Percentiles rank a stretch among this genome's conserved stretches.
Conservation (phyloP, 2,113 vertebrate genomes). For the Python bivittatus region DNA sequence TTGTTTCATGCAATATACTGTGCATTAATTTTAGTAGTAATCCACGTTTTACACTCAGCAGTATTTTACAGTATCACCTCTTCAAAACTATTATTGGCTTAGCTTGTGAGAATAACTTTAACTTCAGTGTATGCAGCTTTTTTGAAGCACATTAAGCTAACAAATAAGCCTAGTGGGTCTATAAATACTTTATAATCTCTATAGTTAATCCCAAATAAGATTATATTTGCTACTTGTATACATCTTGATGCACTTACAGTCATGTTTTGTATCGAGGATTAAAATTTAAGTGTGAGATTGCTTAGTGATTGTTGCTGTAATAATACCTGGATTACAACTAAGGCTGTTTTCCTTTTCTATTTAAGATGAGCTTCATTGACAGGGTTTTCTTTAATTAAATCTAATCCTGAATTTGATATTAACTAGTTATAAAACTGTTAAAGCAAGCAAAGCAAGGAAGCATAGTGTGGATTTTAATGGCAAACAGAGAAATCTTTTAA, state of each 20-base stretch:
- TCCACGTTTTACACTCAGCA: not conserved
- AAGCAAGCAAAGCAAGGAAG: slow-evolving; percentile 2
- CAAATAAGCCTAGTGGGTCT: not conserved
- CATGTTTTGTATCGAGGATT: slow-evolving; percentile 8
- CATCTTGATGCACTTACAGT: slow-evolving; percentile 40
- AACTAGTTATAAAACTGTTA: slow-evolving; percentile 15
- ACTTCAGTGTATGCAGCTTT: not conserved
- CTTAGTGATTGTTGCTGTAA: not conserved
- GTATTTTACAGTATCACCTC: not conserved
- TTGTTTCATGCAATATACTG: not conserved
- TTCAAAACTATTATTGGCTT: not conserved
- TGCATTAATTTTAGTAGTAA: not conserved
- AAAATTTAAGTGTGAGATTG: slow-evolving; percentile 21
- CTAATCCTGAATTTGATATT: slow-evolving; percentile 22
- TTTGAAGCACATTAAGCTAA: slow-evolving; percentile 40
- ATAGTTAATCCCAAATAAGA: slow-evolving; percentile 48
- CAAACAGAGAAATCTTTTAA: slow-evolving; percentile 8
- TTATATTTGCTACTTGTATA: slow-evolving; percentile 39
- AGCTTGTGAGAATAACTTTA: not conserved
- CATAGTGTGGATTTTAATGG: slow-evolving; percentile 5
- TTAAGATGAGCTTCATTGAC: not conserved
- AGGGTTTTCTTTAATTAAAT: slow-evolving; percentile 34
- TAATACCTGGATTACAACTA: slow-evolving; percentile 42
- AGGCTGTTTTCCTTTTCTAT: slow-evolving; percentile 10
- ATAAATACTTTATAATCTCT: slow-evolving; percentile 40